Conservation (phyloP, 2,113 vertebrate genomes). For the Oreochromis niloticus region DNA sequence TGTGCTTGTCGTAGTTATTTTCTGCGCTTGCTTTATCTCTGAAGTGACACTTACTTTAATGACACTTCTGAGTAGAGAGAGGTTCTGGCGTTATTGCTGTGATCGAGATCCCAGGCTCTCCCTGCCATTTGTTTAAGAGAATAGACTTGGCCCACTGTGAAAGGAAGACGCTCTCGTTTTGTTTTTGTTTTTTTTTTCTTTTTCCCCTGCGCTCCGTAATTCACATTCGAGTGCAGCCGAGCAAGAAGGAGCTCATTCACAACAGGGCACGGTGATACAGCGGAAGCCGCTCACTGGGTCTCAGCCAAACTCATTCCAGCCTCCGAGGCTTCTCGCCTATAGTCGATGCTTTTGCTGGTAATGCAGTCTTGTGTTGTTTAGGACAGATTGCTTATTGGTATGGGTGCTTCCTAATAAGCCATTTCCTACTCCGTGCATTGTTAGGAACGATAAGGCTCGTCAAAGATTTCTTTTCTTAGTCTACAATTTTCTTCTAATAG, state of each 20-base stretch:
- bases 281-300: constrained; percentile 3
- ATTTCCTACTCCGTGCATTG: constrained; percentile 17
- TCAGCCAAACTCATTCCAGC: constrained; percentile 38
- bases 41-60: neutral
- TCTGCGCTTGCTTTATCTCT: neutral
- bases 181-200: neutral
- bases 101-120: constrained; percentile 28
- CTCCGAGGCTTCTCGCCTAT: neutral
- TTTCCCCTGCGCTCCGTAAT: neutral
- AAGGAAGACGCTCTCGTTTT: neutral
- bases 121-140: constrained; percentile 22
- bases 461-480: neutral
- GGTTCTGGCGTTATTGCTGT: constrained; percentile 7
- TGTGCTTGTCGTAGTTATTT: neutral
- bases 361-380: constrained; percentile 18
- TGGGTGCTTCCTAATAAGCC: constrained; percentile 9
- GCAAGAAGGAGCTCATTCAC: neutral
- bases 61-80: constrained; percentile 7
- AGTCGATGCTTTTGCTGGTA: constrained; percentile 27
- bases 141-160: constrained; percentile 21
- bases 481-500: neutral
- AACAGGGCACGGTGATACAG: neutral
- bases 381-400: constrained; percentile 36
- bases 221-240: constrained; percentile 11
- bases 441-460: constrained; percentile 3